phyloP scores from a whole-genome alignment of 2,888 invertebrate genomes.

The Drosophila robusta region DNA sequence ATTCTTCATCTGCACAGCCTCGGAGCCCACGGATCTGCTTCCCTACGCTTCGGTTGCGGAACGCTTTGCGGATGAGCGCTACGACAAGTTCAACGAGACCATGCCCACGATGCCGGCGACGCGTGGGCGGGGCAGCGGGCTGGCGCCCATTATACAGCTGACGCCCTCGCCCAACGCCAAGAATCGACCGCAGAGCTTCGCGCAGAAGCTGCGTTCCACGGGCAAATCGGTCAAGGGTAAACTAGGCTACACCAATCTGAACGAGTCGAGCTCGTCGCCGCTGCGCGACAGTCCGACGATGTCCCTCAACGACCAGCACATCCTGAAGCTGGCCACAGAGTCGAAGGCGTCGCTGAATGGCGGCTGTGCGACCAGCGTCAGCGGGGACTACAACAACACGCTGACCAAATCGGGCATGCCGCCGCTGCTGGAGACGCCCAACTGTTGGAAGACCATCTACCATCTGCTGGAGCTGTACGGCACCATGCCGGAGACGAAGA shows the following conservation, averaged over 20 bases:
- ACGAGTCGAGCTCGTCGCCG: constrained; percentile 90
- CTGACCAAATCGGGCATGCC: constrained; percentile 79
- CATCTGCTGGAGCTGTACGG: constrained; percentile 96
- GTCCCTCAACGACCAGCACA: constrained; percentile 84
- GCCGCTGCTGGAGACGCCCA: constrained; percentile 86
- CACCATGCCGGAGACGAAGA: constrained; percentile 97
- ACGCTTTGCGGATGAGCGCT: constrained; percentile 84
- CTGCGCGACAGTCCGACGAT: constrained; percentile 88
- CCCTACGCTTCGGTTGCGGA: constrained; percentile 83
- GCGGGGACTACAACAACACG: constrained; percentile 82
- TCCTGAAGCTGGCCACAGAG: constrained; percentile 82
- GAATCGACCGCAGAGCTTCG: constrained; percentile 93
- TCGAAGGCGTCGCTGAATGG: constrained; percentile 85
- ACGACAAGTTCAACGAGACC: constrained; percentile 85
- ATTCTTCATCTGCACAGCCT: constrained; percentile 64
- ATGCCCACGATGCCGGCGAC: constrained; percentile 69
- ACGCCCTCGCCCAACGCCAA: constrained; percentile 85
- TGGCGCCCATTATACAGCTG: constrained; percentile 83
- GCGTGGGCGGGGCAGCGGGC: constrained; percentile 72
- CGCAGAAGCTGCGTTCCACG: constrained; percentile 93
- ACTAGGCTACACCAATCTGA: constrained; percentile 91
- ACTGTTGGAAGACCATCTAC: constrained; percentile 98
- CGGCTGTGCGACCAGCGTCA: constrained; percentile 82
- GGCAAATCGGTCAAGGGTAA: constrained; percentile 93
- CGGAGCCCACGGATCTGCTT: constrained; percentile 84